These are phyloP conservation scores for Wiebesia pumilae DNA, from an alignment of 1,140 invertebrate species.

Conservation along the genomic window DNA sequence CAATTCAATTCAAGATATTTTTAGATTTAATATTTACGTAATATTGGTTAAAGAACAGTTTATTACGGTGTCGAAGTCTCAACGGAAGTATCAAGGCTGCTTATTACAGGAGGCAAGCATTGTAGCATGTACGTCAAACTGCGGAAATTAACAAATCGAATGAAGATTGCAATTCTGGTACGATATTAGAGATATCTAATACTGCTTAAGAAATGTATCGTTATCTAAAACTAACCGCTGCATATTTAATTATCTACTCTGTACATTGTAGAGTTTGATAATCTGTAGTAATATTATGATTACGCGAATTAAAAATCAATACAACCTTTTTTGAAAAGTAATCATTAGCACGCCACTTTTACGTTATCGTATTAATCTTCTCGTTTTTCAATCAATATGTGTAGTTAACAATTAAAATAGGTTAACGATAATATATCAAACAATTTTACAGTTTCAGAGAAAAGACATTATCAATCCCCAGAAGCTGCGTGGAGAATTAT, in stretches of 20 bases:
- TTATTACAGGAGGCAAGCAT: constrained; percentile 9
- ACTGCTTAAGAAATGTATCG: background rate
- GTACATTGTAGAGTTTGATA: background rate
- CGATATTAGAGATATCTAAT: background rate
- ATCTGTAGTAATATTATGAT: background rate
- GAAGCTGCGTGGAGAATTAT: background rate
- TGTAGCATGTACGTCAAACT: background rate
- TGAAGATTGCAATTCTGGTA: background rate
- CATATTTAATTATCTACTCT: background rate
- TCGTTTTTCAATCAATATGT: background rate
- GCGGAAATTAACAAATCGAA: background rate
- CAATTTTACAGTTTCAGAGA: background rate
- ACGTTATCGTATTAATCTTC: background rate
- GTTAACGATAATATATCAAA: background rate
- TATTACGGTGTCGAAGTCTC: constrained; percentile 34
- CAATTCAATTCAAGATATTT: constrained; percentile 36
- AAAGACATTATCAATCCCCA: background rate
- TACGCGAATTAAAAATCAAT: background rate
- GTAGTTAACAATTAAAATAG: background rate
- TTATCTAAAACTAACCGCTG: background rate
- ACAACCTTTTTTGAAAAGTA: background rate
- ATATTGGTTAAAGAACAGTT: background rate
- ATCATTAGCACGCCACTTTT: background rate
- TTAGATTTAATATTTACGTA: constrained; percentile 33
- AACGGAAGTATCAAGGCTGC: constrained; percentile 37